Percentiles rank a stretch among this genome's conserved stretches.
These are phyloP conservation scores for Melanerpes formicivorus DNA, from an alignment of 2,113 vertebrate genomes.

Conservation along the genomic window DNA sequence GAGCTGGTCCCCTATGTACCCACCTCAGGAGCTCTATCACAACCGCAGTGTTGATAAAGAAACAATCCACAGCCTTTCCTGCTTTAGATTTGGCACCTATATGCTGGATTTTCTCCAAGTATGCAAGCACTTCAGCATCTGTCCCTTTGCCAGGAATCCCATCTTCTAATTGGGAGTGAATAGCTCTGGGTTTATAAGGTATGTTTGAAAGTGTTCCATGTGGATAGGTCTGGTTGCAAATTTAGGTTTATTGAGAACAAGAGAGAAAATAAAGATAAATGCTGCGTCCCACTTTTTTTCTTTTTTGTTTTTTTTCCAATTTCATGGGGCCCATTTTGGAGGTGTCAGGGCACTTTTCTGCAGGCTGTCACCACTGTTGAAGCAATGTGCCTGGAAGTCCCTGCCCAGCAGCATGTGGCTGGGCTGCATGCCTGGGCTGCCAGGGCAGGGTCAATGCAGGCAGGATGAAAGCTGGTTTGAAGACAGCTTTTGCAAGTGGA, in stretches of 20 bases:
- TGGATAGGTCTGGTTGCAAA: background rate
- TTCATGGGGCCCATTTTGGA: background rate
- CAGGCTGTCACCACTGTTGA: background rate
- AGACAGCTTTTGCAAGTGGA: background rate
- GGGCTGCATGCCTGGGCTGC: background rate
- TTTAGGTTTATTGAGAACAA: background rate
- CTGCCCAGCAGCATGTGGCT: background rate
- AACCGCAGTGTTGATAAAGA: background rate
- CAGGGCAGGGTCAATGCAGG: background rate
- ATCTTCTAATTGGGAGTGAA: background rate
- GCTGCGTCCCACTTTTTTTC: background rate
- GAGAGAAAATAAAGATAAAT: slow-evolving; percentile 47
- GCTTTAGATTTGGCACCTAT: background rate
- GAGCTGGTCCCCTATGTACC: fast-evolving
- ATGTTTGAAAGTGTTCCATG: background rate
- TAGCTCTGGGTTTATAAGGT: slow-evolving; percentile 29
- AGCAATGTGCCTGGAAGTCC: fast-evolving
- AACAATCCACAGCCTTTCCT: background rate
- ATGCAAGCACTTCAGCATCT: background rate
- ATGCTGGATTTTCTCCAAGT: background rate
- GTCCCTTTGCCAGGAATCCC: background rate
- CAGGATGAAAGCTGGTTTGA: background rate
- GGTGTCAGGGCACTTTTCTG: background rate
- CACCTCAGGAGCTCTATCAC: background rate
- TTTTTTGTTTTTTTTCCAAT: background rate